Percentiles rank a stretch among this genome's conserved stretches.
These are phyloP conservation scores for Coenonympha arcania DNA, from an alignment of 2,888 invertebrate genomes.

Conservation along the genomic window DNA sequence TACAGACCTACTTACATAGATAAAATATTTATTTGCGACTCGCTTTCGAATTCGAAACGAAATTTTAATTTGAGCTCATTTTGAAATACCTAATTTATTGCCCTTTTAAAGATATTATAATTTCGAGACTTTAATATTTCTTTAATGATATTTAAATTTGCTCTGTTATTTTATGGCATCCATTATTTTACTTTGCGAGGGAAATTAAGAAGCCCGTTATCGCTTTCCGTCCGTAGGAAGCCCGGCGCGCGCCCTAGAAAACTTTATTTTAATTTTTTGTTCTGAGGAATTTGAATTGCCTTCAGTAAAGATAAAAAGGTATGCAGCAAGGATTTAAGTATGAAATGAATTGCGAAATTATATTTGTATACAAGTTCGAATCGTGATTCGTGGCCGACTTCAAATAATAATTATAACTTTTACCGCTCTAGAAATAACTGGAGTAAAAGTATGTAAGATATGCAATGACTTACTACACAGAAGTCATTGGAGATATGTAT, in stretches of 20 bases:
- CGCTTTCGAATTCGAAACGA: not conserved
- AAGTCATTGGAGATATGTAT: too few relatives aligned
- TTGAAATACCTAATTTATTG: not conserved
- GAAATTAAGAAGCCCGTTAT: conserved; percentile 5
- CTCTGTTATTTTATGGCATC: conserved; percentile 4
- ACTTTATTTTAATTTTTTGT: conserved; percentile 9
- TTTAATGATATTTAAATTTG: conserved; percentile 6
- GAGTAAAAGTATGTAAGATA: too few relatives aligned
- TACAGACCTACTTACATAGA: too few relatives aligned
- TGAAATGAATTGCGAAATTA: not conserved
- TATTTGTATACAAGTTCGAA: not conserved
- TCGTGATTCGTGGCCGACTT: too few relatives aligned
- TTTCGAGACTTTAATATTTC: conserved; percentile 1
- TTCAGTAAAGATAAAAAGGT: not conserved
- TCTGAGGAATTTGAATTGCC: not conserved
- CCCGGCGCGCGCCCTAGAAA: conserved; percentile 5
- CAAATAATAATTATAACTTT: too few relatives aligned
- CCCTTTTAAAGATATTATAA: not conserved
- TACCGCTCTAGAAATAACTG: too few relatives aligned
- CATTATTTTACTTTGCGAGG: conserved; percentile 6
- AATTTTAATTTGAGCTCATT: not conserved
- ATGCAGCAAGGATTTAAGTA: too few relatives aligned
- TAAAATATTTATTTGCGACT: not conserved
- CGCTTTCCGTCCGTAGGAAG: conserved; percentile 3
- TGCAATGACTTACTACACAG: too few relatives aligned